Conservation (phyloP, 2,888 invertebrate genomes). For the Oligia latruncula region DNA sequence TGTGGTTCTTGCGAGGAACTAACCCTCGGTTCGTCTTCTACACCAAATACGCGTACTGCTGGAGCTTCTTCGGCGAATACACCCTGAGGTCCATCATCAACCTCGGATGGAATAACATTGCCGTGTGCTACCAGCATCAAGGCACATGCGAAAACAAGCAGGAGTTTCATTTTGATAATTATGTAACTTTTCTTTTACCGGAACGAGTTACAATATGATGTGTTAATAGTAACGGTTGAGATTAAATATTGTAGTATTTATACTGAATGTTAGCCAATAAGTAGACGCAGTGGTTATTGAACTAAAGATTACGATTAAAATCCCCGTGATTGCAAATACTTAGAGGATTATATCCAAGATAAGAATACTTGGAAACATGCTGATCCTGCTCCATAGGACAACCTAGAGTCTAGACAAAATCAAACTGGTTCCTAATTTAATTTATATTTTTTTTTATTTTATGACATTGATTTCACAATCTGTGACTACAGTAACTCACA, state of each 20-base stretch:
- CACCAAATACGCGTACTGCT: no score
- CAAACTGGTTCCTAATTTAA: no score
- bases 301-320: not conserved
- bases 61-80: not conserved
- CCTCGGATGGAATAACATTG: not conserved
- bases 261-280: not conserved
- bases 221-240: not conserved
- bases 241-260: conserved; percentile 14
- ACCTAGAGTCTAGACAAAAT: no score
- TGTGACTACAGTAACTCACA: no score
- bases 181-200: not conserved
- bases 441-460: no score
- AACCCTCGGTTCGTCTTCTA: not conserved
- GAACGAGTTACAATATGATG: not conserved
- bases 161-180: conserved; percentile 17
- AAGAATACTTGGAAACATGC: no score
- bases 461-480: no score
- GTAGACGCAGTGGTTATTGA: no score
- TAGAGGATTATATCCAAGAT: not conserved
- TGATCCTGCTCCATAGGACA: no score
- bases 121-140: conserved; percentile 22
- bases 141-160: conserved; percentile 5
- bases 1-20: not conserved
- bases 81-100: not conserved
- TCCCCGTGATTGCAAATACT: not conserved